Evolutionary conservation across 2,888 invertebrate genomes (phyloP).

Genomic region (Notodonta dromedarius): DNA sequence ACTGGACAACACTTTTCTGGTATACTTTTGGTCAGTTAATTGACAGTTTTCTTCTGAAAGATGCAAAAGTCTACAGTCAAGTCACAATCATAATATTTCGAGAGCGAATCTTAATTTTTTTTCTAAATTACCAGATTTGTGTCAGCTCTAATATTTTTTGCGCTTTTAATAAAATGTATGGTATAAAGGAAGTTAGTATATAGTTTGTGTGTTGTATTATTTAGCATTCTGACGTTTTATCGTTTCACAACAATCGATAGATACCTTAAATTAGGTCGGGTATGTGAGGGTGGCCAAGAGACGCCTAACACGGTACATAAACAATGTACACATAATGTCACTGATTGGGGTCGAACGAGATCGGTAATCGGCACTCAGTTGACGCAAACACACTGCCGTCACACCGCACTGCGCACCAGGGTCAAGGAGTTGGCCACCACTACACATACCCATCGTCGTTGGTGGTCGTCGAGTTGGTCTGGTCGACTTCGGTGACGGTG

Average conservation of each 20-base stretch:
- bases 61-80: not conserved
- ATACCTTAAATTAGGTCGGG: slow-evolving; percentile 82
- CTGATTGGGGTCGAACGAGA: slow-evolving; percentile 55
- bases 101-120: no score
- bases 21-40: no score
- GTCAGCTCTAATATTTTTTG: not conserved
- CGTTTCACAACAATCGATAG: slow-evolving; percentile 41
- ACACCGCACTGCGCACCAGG: slow-evolving; percentile 53
- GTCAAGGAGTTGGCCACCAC: slow-evolving; percentile 80
- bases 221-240: not conserved
- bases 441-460: slow-evolving; percentile 94
- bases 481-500: slow-evolving; percentile 92
- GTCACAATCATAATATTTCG: not conserved
- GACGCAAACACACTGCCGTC: slow-evolving; percentile 47
- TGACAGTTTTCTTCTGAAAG: not conserved
- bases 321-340: slow-evolving; percentile 46
- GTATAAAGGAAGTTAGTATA: not conserved
- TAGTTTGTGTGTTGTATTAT: not conserved
- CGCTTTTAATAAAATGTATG: not conserved
- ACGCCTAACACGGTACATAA: slow-evolving; percentile 49
- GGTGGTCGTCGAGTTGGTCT: slow-evolving; percentile 86
- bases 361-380: slow-evolving; percentile 65
- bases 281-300: slow-evolving; percentile 82
- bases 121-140: no score
- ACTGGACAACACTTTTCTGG: not conserved